Evolutionary conservation across 2,113 vertebrate species (phyloP), one percentile per base, ranked within the genome.

Genomic region (Mohoua ochrocephala): DNA sequence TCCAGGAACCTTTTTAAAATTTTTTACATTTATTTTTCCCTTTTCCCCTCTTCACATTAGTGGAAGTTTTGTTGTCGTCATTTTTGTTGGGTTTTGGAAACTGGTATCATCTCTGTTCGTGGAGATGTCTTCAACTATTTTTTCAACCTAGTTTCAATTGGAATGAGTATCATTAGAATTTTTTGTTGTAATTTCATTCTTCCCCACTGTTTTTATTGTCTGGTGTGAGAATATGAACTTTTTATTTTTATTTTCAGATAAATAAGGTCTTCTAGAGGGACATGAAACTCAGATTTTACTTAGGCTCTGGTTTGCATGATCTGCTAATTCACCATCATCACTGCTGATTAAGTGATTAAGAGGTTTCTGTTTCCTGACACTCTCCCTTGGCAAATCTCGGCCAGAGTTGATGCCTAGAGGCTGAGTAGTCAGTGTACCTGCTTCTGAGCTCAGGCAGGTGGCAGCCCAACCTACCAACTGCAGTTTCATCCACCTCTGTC

Each of bases 1-100:
- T 65, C n/a, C 12, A 76, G n/a, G 6, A 11, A 83, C n/a, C 11
- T 33, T 6, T 6, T 94, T 89, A 56, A 42, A 13, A 33, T 27
- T 53, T 56, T 27, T 78, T 68, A 19, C 16, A 12, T 75, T 71
- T 75, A 6, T 53, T 89, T 93, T 84, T 37, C 27, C 26, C 10
- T 9, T 84, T 75, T 81, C 30, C 9, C 11, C 7, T 71, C 22
- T 56, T 79, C 19, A 41, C 2, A 22, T 71, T 84, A 45, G 26
- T 37, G 37, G 11, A 44, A 87, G 18, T 2, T 33, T 41, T 63
- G 1, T 27, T 83, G 4, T 31, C 35, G 4, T 8, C 0, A 0
- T 42, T 56, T n/a, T 47, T 63, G 3, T 60, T 54, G 20, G 8
- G 9, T 47, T 68, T 73, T 85, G 57, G n/a, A 89, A 90, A 52